Base-by-base conservation (phyloP, 2,888 invertebrate genomes). In the Caenorhabditis sp. region DNA sequence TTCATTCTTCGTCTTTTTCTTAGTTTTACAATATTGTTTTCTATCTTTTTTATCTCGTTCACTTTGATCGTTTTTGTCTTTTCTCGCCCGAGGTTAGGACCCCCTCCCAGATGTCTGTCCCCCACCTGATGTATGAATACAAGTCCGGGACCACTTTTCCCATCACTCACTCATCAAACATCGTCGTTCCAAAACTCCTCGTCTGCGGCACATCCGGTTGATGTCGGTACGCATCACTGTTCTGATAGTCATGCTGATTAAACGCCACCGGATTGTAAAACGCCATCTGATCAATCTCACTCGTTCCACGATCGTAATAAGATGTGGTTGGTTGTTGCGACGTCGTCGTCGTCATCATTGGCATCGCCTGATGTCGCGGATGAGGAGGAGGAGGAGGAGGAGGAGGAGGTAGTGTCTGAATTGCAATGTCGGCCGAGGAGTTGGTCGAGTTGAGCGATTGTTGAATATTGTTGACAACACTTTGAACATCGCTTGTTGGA, bases 171-270 rank as follows among this genome's bases (percentile, higher is more conserved):
- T 71, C 66, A 21, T 71, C 71, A 57, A 71, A 66, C 51, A 69
- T 76, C 2, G 43, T 43, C 14, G 76, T 76, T 69, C 76, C 76
- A 36, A 72, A 72, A 31, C 61, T 76, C 50, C 76, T 24, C 6
- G 72, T 72, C 24, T 64, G 58, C 26, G 71, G 67, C n/a, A 49
- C 62, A 26, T 43, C 14, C 14, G 8, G 3, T 43, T 43, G 43
- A 43, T 43, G 31, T 31, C 31, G 4, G 10, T 31, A 31, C 10
- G 5, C 31, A 31, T 31, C 31, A 31, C 10, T 31, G 10, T 31
- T 31, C 31, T 31, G 43, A 43, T 43, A 43, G 5, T 12, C 36
- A 8, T 36, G 36, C 5, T 36, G 36, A 10, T 43, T 17, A 43
- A 17, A 43, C 14, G 14, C 8, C 6, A 5, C 43, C 14, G 12